Evolutionary conservation across 2,888 invertebrate species (phyloP), one percentile per base, ranked within the genome.

Genomic region (Eretmocerus hayati): DNA sequence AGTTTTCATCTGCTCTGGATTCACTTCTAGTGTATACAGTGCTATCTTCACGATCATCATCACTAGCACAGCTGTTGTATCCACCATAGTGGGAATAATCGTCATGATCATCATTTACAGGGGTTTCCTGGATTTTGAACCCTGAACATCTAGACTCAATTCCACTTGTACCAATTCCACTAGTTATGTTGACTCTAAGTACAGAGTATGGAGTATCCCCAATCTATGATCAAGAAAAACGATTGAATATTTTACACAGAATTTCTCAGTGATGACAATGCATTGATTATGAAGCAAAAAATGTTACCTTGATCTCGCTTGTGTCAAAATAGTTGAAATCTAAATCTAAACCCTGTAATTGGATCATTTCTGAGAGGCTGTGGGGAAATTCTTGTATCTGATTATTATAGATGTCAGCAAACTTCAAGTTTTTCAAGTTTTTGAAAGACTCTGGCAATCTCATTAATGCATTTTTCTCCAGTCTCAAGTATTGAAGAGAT

Each of bases 351-450:
- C 48, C 46, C 41, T 46, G 18, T 4, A 53, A 40, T 26, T 22
- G 38, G 6, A 21, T 6, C 32, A 46, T 38, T 31, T 40, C 13
- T 13, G 13, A 16, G 16, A 50, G 22, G n/a, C 22, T 18, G 31
- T 21, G 16, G 11, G 55, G 55, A 19, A 51, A 46, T 23, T 53
- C 44, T 13, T 48, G 40, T 39, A 55, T 40, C 9, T 11, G 19
- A 40, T 55, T 55, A 33, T 55, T 22, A 20, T 48, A 55, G 2
- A 55, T 31, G 33, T 55, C 53, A 41, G 45, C 1, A 9, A 48
- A 32, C 23, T 6, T 23, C 13, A 55, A 42, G 32, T 45, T 49
- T 41, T 42, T 31, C n/a, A 55, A 46, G 39, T 51, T 26, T 33
- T 46, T 11, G 39, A 55, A 51, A 8, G 53, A 53, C 26, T 46